Conservation (phyloP, 2,888 invertebrate genomes). For the Hermaeophaga mercurialis region DNA sequence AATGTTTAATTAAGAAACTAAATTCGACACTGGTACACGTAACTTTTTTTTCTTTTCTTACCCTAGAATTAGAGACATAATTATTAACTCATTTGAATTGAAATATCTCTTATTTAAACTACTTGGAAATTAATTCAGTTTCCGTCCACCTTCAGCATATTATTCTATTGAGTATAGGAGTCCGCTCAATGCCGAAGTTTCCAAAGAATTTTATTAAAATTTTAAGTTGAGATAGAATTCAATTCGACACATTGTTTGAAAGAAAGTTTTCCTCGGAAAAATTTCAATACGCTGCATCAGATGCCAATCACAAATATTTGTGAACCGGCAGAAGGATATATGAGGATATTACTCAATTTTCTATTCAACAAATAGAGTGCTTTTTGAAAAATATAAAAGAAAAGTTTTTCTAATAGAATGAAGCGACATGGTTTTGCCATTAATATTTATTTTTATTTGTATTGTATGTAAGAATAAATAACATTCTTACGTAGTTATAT, state of each 20-base stretch:
- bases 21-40: too few relatives aligned
- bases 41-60: too few relatives aligned
- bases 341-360: constrained; percentile 45
- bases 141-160: constrained; percentile 15
- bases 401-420: too few relatives aligned
- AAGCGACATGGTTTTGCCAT: too few relatives aligned
- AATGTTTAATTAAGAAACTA: too few relatives aligned
- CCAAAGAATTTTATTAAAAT: constrained; percentile 21
- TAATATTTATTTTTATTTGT: too few relatives aligned
- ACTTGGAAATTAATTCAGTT: constrained; percentile 15
- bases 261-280: constrained; percentile 27
- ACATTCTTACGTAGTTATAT: too few relatives aligned
- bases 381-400: not conserved
- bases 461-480: too few relatives aligned
- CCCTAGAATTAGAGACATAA: too few relatives aligned
- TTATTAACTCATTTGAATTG: constrained; percentile 1
- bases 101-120: constrained; percentile 12
- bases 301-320: constrained; percentile 35
- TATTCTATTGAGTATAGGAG: constrained; percentile 17
- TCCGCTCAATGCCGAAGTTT: constrained; percentile 9
- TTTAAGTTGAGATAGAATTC: constrained; percentile 22
- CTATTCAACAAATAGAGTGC: constrained; percentile 9
- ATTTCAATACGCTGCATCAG: constrained; percentile 32
- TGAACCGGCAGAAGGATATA: constrained; percentile 38
- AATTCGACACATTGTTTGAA: constrained; percentile 30